Percentiles rank a stretch among this genome's conserved stretches.
These are phyloP conservation scores for Stegana nigrithorax DNA, from an alignment of 2,888 invertebrate species.

Conservation along the genomic window DNA sequence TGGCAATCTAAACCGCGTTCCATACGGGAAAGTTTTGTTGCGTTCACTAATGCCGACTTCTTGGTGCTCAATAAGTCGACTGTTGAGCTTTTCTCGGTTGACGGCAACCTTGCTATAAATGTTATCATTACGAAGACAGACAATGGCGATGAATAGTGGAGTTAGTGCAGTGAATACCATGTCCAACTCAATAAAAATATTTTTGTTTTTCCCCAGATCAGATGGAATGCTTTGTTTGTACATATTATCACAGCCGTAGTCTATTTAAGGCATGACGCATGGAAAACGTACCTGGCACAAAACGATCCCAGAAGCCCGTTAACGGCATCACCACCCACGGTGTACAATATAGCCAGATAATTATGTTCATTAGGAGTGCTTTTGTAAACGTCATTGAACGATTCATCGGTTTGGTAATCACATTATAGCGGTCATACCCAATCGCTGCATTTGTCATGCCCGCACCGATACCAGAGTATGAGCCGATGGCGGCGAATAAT, in stretches of 20 bases:
- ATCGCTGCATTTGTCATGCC: constrained; percentile 86
- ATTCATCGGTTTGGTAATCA: constrained; percentile 84
- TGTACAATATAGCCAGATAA: constrained; percentile 81
- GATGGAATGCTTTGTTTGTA: not conserved
- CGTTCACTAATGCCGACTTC: constrained; percentile 97
- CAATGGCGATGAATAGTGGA: constrained; percentile 1
- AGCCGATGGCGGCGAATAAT: constrained; percentile 80
- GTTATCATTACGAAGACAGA: constrained; percentile 85
- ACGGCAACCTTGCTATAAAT: constrained; percentile 98
- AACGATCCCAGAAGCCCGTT: constrained; percentile 85
- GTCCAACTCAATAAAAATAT: not conserved
- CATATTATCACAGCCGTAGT: too few species aligned
- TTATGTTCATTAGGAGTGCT: constrained; percentile 78
- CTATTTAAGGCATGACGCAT: too few species aligned
- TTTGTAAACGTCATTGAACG: constrained; percentile 83
- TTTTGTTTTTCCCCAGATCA: not conserved
- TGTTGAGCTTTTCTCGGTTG: constrained; percentile 98
- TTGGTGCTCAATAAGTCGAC: constrained; percentile 98
- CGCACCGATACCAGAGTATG: constrained; percentile 82
- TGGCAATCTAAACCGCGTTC: constrained; percentile 96
- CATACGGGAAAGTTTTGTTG: constrained; percentile 98
- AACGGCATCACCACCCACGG: constrained; percentile 86
- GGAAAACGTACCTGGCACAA: constrained; percentile 76
- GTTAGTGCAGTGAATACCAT: too few species aligned
- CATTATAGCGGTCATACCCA: constrained; percentile 81